phyloP scores from a whole-genome alignment of 2,113 vertebrate genomes.

The Recurvirostra avosetta region DNA sequence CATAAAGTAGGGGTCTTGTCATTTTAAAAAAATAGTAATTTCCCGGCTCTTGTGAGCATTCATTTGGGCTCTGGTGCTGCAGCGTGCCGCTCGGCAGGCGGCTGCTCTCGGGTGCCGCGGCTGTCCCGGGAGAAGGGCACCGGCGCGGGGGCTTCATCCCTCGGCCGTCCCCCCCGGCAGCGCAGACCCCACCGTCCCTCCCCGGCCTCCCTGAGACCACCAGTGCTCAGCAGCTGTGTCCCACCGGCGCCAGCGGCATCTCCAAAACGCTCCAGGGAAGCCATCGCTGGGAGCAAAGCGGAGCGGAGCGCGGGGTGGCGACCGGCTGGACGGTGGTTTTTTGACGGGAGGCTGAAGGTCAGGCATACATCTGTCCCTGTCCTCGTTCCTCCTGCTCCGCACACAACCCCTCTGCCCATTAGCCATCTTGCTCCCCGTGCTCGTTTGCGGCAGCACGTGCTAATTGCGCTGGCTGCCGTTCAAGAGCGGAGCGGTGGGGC shows the following conservation, averaged over 20 bases:
- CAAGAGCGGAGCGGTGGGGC: not conserved
- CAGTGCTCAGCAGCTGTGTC: not conserved
- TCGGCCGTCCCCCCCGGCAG: not conserved
- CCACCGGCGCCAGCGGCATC: not conserved
- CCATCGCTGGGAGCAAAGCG: not conserved
- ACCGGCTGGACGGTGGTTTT: not conserved
- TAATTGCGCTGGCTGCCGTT: constrained; percentile 21
- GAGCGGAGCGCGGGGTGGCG: not conserved
- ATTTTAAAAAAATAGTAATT: not conserved
- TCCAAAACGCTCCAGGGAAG: not conserved
- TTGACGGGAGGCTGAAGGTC: not conserved
- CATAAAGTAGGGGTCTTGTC: not conserved
- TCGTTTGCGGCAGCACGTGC: not conserved
- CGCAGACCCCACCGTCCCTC: not conserved
- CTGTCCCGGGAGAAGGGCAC: not conserved
- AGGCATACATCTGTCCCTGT: not conserved
- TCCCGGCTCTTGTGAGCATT: not conserved
- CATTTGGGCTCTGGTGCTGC: not conserved
- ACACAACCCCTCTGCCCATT: not conserved
- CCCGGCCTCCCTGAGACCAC: accelerated
- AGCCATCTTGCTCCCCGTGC: not conserved
- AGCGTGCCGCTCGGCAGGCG: not conserved
- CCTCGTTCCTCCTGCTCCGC: not conserved
- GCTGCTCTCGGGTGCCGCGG: not conserved
- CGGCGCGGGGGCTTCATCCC: not conserved